Evolutionary conservation across 2,797 vertebrate genomes (phyloP).

Genomic region (Antennarius maculatus): DNA sequence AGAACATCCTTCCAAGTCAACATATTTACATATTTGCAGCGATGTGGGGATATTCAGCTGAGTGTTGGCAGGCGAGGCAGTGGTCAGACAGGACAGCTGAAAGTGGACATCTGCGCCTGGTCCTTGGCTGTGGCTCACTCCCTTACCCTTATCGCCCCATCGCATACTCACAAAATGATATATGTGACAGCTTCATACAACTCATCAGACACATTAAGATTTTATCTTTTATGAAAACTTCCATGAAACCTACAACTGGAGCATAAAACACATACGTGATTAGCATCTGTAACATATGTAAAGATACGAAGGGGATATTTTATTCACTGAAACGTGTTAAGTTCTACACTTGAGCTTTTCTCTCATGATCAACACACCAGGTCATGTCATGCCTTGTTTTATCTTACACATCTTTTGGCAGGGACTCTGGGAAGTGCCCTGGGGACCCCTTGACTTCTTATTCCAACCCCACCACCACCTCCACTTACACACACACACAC

Average conservation of each 20-base stretch:
- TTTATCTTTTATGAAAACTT: slow-evolving; percentile 59
- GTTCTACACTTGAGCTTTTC: slow-evolving; percentile 32
- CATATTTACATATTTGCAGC: slow-evolving; percentile 87
- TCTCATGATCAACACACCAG: slow-evolving; percentile 50
- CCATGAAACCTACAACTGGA: slow-evolving; percentile 42
- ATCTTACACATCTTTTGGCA: slow-evolving; percentile 59
- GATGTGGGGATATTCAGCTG: slow-evolving; percentile 74
- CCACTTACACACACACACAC: slow-evolving; percentile 26
- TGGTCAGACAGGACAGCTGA: slow-evolving; percentile 76
- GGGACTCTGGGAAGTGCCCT: slow-evolving; percentile 49
- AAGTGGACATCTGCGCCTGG: slow-evolving; percentile 75
- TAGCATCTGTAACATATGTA: slow-evolving; percentile 29
- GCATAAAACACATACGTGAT: slow-evolving; percentile 43
- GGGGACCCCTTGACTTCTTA: slow-evolving; percentile 66
- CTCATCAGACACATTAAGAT: slow-evolving; percentile 56
- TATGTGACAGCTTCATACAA: slow-evolving; percentile 49
- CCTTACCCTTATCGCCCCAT: slow-evolving; percentile 57
- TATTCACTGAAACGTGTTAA: slow-evolving; percentile 23
- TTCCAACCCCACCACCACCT: slow-evolving; percentile 20
- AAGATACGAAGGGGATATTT: slow-evolving; percentile 36
- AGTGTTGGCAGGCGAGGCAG: slow-evolving; percentile 74
- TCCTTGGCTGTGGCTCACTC: slow-evolving; percentile 53
- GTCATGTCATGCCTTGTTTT: slow-evolving; percentile 47
- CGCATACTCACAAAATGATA: slow-evolving; percentile 46
- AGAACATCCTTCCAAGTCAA: slow-evolving; percentile 85